A percentile compares a stretch with the other conserved stretches of the same genome.
Conservation (phyloP, 1,140 invertebrate species). For the Diachasma alloeum region DNA sequence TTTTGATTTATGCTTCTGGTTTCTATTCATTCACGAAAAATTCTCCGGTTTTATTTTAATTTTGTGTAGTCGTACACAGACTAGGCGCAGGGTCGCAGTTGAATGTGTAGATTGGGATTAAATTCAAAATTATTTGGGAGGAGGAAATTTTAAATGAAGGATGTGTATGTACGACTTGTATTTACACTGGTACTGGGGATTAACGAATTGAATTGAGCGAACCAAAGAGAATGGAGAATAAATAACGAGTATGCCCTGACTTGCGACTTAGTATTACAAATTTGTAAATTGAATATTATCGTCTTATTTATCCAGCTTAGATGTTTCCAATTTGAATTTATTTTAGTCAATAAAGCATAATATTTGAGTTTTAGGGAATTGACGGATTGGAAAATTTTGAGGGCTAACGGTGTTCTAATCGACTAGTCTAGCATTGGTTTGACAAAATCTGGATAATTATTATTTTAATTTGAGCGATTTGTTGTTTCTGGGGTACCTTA, state of each 20-base stretch:
- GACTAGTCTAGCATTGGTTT: not conserved
- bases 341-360: not conserved
- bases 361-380: not conserved
- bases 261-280: slow-evolving; percentile 3
- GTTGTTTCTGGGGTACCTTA: slow-evolving; percentile 20
- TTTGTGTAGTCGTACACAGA: not conserved
- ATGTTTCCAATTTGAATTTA: not conserved
- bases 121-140: not conserved
- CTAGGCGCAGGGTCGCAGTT: not conserved
- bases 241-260: not conserved
- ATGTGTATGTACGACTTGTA: not conserved
- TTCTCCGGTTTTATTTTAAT: not conserved
- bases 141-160: not conserved
- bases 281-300: not conserved
- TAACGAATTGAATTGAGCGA: not conserved
- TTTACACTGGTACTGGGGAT: not conserved
- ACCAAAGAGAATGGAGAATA: slow-evolving; percentile 2
- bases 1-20: too few relatives aligned
- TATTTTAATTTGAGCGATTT: not conserved
- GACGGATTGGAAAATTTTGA: not conserved
- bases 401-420: not conserved
- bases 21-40: too few relatives aligned
- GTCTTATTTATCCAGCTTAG: not conserved
- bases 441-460: not conserved
- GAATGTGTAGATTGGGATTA: not conserved